phyloP scores from a whole-genome alignment of 2,888 invertebrate species.

The Cephalotes varians region DNA sequence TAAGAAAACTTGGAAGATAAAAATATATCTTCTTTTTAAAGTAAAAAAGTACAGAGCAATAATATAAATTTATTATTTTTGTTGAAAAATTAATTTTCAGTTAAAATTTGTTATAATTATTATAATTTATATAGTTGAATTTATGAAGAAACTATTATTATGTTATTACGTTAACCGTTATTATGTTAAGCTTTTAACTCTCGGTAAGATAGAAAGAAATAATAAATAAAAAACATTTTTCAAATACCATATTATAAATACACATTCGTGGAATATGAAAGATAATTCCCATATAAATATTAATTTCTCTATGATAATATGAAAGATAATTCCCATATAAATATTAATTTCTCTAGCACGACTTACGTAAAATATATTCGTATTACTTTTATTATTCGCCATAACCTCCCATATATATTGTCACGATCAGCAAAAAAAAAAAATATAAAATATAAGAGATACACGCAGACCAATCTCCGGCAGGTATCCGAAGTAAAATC shows the following conservation, averaged over 20 bases:
- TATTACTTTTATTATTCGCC: background rate
- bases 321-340: background rate
- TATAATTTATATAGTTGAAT: background rate
- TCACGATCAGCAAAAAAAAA: background rate
- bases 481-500: slow-evolving; percentile 46
- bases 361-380: background rate
- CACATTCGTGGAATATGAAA: background rate
- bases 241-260: background rate
- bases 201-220: background rate
- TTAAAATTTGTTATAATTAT: background rate
- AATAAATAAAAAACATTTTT: background rate
- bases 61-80: background rate
- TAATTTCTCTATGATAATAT: background rate
- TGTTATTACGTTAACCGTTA: background rate
- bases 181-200: background rate
- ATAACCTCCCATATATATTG: background rate
- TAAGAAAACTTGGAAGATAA: background rate
- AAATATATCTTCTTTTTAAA: background rate
- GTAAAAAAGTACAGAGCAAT: background rate
- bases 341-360: background rate
- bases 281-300: background rate
- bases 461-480: background rate
- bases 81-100: background rate
- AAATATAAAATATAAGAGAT: background rate
- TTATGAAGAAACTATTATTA: background rate